phyloP scores from a whole-genome alignment of 2,797 vertebrate genomes.

The Benthosema pterotum region DNA sequence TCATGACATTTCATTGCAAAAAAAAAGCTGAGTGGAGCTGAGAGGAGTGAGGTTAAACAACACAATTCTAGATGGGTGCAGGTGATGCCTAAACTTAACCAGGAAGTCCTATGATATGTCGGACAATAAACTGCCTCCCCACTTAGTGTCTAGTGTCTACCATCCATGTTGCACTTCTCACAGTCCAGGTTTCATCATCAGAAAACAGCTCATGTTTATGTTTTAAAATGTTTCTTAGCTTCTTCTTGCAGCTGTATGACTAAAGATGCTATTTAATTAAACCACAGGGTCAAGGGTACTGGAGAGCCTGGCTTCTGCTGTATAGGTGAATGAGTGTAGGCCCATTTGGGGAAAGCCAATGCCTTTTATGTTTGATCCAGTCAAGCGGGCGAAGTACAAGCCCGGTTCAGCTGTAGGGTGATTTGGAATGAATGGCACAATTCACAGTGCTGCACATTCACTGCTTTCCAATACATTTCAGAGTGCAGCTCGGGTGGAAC shows the following conservation, averaged over 20 bases:
- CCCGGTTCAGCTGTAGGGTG: background rate
- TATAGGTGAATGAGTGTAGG: background rate
- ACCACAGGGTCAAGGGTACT: background rate
- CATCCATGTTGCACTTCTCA: background rate
- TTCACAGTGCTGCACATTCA: conserved; percentile 15
- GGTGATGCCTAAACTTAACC: too few species aligned
- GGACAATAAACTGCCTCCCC: too few species aligned
- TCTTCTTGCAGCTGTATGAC: background rate
- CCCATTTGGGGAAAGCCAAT: background rate
- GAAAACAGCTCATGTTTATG: background rate
- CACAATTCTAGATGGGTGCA: conserved; percentile 1
- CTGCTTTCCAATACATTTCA: conserved; percentile 18
- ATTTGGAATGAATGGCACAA: conserved; percentile 6
- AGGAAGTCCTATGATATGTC: too few species aligned
- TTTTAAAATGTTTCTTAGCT: conserved; percentile 6
- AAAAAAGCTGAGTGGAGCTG: too few species aligned
- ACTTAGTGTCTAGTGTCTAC: background rate
- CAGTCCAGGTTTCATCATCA: conserved; percentile 1
- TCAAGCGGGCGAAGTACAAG: background rate
- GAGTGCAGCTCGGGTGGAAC: conserved; percentile 23
- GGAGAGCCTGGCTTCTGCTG: too few species aligned
- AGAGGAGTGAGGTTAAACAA: too few species aligned
- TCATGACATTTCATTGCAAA: too few species aligned
- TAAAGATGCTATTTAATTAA: background rate
- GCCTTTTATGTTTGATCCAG: background rate